phyloP scores from a whole-genome alignment of 2,113 vertebrate species.

The Isichthys henryi region DNA sequence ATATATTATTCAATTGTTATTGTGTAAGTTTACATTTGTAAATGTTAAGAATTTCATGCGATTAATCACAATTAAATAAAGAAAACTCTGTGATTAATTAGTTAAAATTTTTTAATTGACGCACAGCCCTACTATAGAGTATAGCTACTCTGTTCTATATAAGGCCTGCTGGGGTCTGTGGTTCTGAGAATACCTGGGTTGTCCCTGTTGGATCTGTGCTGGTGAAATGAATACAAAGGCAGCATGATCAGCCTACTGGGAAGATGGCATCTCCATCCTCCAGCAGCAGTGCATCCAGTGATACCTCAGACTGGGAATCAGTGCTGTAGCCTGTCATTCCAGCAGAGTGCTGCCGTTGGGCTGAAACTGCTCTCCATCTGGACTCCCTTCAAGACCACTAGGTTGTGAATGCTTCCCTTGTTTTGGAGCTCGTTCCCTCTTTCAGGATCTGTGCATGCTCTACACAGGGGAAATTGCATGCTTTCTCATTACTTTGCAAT shows the following conservation, averaged over 20 bases:
- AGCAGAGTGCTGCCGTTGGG: neutral
- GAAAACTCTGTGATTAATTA: no score
- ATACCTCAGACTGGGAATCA: neutral
- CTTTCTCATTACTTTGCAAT: constrained; percentile 1
- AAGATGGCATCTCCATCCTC: neutral
- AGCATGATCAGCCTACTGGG: neutral
- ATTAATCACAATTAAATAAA: no score
- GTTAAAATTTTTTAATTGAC: no score
- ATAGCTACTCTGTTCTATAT: neutral
- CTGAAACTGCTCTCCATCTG: neutral
- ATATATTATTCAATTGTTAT: no score
- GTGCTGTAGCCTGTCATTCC: neutral
- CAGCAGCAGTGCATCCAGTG: neutral
- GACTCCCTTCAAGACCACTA: neutral
- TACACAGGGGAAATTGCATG: neutral
- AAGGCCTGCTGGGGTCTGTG: neutral
- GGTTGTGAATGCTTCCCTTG: neutral
- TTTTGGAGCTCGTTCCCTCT: neutral
- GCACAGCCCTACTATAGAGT: no score
- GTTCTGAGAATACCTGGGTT: neutral
- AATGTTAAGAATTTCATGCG: no score
- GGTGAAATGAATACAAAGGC: neutral
- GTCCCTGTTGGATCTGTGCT: neutral
- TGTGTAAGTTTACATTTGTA: no score
- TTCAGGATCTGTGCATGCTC: neutral